Evolutionary conservation across 1,140 invertebrate species (phyloP).

Genomic region (Calephelis virginiensis): DNA sequence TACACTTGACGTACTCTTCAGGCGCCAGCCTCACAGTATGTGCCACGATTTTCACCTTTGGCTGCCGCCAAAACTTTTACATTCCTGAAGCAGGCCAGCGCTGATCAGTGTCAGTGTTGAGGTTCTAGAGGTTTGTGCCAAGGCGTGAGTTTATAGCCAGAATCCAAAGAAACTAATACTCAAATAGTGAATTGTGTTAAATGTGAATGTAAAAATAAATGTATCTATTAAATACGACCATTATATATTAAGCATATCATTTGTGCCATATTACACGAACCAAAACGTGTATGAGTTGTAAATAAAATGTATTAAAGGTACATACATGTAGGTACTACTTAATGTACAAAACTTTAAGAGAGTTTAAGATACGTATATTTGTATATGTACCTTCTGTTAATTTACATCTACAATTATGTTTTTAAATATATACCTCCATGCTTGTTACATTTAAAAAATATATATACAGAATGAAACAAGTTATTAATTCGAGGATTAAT

Average conservation of each 20-base stretch:
- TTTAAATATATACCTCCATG: no score
- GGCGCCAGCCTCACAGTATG: slow-evolving; percentile 48
- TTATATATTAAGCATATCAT: neutral
- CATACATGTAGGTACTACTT: neutral
- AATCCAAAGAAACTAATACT: slow-evolving; percentile 27
- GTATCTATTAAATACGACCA: neutral
- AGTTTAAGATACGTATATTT: no score
- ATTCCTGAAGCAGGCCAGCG: slow-evolving; percentile 45
- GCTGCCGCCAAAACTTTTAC: slow-evolving; percentile 38
- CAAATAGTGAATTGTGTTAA: slow-evolving; percentile 48
- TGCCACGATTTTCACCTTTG: slow-evolving; percentile 49
- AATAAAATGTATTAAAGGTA: neutral
- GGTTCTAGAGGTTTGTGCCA: slow-evolving; percentile 3
- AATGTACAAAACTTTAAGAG: neutral
- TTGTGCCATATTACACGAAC: slow-evolving; percentile 10
- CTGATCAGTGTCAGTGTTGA: slow-evolving; percentile 48
- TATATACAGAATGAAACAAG: no score
- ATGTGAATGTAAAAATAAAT: slow-evolving; percentile 9
- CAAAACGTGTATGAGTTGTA: slow-evolving; percentile 6
- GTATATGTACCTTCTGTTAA: no score
- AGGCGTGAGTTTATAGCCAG: slow-evolving; percentile 18
- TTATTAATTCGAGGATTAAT: no score
- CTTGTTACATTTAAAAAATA: no score
- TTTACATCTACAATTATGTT: no score
- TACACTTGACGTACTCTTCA: slow-evolving; percentile 55